Conservation (phyloP, 2,888 invertebrate species). For the Camponotus fellah region DNA sequence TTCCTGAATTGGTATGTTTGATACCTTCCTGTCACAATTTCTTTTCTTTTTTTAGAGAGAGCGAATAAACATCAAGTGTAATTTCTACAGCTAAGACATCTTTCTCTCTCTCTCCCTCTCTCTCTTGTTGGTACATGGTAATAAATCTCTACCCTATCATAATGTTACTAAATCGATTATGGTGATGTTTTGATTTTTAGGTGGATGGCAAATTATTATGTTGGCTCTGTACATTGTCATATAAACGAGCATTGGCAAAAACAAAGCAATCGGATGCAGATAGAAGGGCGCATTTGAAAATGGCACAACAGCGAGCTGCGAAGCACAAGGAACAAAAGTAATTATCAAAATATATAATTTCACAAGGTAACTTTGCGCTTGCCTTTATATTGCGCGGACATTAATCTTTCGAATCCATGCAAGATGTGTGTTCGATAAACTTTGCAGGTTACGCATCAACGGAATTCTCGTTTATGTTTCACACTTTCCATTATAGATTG, state of each 20-base stretch:
- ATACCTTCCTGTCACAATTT: constrained; percentile 61
- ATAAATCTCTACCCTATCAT: constrained; percentile 42
- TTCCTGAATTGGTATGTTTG: constrained; percentile 42
- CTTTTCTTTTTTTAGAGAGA: constrained; percentile 70
- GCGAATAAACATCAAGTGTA: constrained; percentile 65
- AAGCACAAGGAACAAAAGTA: constrained; percentile 88
- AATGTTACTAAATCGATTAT: constrained; percentile 52
- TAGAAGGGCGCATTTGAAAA: constrained; percentile 89
- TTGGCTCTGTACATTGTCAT: constrained; percentile 97
- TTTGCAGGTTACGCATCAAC: background rate
- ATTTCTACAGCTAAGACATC: constrained; percentile 66
- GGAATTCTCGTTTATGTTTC: background rate
- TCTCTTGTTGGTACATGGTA: constrained; percentile 67
- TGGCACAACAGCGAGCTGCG: constrained; percentile 87
- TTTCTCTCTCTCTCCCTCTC: constrained; percentile 8
- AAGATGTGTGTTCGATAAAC: constrained; percentile 4
- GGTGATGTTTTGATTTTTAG: constrained; percentile 86
- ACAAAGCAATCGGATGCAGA: constrained; percentile 94
- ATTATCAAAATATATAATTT: constrained; percentile 77
- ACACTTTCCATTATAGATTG: constrained; percentile 85
- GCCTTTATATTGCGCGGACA: constrained; percentile 32
- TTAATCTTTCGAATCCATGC: background rate
- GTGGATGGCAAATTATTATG: constrained; percentile 98
- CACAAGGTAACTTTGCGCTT: constrained; percentile 64
- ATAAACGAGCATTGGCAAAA: constrained; percentile 96